phyloP scores from a whole-genome alignment of 2,113 vertebrate genomes.

The Perccottus glenii region DNA sequence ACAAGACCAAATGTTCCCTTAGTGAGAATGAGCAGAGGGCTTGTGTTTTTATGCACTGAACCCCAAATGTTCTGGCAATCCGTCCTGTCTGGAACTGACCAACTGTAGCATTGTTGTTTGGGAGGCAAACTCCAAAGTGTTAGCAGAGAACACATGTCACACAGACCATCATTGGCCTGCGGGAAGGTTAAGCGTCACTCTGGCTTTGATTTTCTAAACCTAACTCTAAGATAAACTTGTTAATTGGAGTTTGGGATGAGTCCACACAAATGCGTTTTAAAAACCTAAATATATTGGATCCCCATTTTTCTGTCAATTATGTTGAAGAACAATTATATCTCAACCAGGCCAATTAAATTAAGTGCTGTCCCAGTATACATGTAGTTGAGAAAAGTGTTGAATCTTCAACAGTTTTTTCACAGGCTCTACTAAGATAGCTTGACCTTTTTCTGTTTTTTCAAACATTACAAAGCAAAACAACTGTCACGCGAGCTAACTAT shows the following conservation, averaged over 20 bases:
- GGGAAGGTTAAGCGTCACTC: constrained; percentile 15
- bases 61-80: constrained; percentile 43
- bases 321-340: no score
- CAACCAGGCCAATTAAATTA: no score
- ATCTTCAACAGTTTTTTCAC: no score
- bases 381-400: no score
- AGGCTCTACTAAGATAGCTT: no score
- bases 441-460: no score
- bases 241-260: neutral
- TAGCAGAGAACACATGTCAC: constrained; percentile 24
- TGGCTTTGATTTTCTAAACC: neutral
- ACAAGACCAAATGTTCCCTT: constrained; percentile 50
- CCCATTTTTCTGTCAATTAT: no score
- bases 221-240: neutral
- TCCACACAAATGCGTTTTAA: no score
- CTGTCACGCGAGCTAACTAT: no score
- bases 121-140: constrained; percentile 34
- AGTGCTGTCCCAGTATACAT: no score
- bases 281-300: no score
- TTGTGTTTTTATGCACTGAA: constrained; percentile 57
- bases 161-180: constrained; percentile 5
- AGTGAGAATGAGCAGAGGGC: constrained; percentile 57
- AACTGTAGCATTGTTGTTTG: constrained; percentile 51
- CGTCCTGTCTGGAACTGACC: constrained; percentile 37
- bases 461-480: no score